phyloP scores from a whole-genome alignment of 1,140 invertebrate species.

The Trypoxylus dichotomus region DNA sequence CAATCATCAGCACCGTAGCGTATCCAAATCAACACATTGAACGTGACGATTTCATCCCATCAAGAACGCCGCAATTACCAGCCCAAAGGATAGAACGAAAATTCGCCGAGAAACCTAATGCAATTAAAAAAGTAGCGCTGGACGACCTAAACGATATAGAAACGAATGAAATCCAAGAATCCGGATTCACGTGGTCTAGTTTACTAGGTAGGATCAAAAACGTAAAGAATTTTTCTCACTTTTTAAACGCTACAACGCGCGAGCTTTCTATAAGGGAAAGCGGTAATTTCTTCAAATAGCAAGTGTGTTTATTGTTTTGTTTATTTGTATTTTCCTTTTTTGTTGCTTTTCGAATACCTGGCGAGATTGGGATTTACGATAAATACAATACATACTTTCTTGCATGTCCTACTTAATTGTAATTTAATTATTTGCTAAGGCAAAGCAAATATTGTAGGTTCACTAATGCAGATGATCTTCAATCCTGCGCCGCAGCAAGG shows the following conservation, averaged over 20 bases:
- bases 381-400: neutral
- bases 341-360: neutral
- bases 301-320: neutral
- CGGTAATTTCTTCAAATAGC: neutral
- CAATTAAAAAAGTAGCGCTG: conserved; percentile 80
- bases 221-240: neutral
- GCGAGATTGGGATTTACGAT: neutral
- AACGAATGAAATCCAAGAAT: conserved; percentile 73
- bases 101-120: conserved; percentile 84
- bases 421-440: neutral
- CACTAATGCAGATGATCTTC: conserved; percentile 85
- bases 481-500: conserved; percentile 63
- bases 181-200: conserved; percentile 82
- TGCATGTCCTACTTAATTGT: neutral
- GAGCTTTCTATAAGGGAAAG: neutral
- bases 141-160: conserved; percentile 80
- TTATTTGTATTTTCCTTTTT: neutral
- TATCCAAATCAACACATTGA: conserved; percentile 46
- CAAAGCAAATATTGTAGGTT: conserved; percentile 53
- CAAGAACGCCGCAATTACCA: conserved; percentile 55
- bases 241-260: neutral
- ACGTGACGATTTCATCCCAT: conserved; percentile 41
- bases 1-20: conserved; percentile 58
- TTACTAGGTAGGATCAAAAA: conserved; percentile 64
- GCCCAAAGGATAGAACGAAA: conserved; percentile 67